phyloP scores from a whole-genome alignment of 2,797 vertebrate genomes.

The Nyctalus aviator region DNA sequence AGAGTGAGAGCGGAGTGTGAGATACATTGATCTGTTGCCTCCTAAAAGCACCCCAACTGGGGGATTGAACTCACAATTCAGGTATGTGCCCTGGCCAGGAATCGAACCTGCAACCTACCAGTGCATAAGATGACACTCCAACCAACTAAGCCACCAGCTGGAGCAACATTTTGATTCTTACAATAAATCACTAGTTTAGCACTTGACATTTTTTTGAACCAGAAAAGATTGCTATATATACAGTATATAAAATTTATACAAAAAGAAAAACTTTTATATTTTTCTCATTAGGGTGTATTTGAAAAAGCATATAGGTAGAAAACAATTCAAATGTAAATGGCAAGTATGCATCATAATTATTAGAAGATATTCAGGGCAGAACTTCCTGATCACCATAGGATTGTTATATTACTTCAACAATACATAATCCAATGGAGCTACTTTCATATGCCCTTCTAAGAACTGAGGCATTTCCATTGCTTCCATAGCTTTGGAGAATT shows the following conservation, averaged over 20 bases:
- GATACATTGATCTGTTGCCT: neutral
- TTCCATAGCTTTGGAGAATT: constrained; percentile 1
- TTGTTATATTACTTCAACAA: constrained; percentile 3
- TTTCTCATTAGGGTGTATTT: neutral
- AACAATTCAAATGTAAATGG: neutral
- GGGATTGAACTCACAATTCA: neutral
- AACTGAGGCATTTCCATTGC: neutral
- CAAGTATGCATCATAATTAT: neutral
- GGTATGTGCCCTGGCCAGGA: neutral
- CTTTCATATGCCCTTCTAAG: constrained; percentile 14
- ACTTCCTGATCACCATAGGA: neutral
- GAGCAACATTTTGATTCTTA: neutral
- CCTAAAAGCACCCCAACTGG: neutral
- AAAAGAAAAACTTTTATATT: neutral
- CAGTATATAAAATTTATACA: neutral
- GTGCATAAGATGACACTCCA: neutral
- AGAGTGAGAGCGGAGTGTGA: neutral
- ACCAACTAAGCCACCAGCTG: neutral
- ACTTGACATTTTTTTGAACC: constrained; percentile 50
- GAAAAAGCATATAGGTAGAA: constrained; percentile 42
- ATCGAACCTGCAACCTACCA: neutral
- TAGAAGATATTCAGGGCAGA: constrained; percentile 43
- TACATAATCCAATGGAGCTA: neutral
- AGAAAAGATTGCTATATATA: neutral
- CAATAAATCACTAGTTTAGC: constrained; percentile 2